Percentiles rank a stretch among this genome's conserved stretches.
Conservation (phyloP, 1,140 invertebrate species). For the Leptinotarsa lineolata region DNA sequence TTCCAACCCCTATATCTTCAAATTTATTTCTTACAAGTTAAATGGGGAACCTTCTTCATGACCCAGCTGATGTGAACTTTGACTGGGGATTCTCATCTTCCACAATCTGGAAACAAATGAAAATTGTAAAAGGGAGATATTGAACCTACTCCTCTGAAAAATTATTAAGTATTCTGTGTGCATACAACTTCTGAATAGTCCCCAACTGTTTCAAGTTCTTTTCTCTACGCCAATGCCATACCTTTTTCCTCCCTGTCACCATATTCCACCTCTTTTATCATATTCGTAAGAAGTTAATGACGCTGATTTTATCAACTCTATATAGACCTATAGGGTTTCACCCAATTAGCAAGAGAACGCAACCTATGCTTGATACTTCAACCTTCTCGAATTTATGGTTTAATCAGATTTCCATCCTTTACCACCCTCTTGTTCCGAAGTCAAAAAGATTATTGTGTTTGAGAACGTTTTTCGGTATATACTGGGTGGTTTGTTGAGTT, state of each 20-base stretch:
- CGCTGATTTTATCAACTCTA: background rate
- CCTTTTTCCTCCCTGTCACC: background rate
- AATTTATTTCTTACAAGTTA: too few relatives aligned
- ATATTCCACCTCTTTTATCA: background rate
- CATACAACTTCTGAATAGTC: too few relatives aligned
- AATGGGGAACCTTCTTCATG: too few relatives aligned
- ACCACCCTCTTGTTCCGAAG: constrained; percentile 2
- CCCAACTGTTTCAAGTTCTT: too few relatives aligned
- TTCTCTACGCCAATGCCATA: background rate
- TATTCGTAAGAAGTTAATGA: constrained; percentile 8
- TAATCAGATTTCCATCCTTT: constrained; percentile 8
- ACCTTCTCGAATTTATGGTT: constrained; percentile 8
- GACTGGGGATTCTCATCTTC: too few relatives aligned
- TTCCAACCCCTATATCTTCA: too few relatives aligned
- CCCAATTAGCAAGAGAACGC: constrained; percentile 7
- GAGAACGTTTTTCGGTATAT: background rate
- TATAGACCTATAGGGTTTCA: constrained; percentile 6
- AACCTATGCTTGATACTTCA: constrained; percentile 2
- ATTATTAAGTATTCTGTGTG: too few relatives aligned
- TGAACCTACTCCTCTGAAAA: too few relatives aligned
- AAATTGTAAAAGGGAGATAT: too few relatives aligned
- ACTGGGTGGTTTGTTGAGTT: too few relatives aligned
- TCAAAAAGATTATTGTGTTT: constrained; percentile 1
- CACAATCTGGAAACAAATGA: too few relatives aligned
- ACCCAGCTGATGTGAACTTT: too few relatives aligned